phyloP scores from a whole-genome alignment of 2,113 vertebrate genomes.

The Ophthalmolycus amberensis region DNA sequence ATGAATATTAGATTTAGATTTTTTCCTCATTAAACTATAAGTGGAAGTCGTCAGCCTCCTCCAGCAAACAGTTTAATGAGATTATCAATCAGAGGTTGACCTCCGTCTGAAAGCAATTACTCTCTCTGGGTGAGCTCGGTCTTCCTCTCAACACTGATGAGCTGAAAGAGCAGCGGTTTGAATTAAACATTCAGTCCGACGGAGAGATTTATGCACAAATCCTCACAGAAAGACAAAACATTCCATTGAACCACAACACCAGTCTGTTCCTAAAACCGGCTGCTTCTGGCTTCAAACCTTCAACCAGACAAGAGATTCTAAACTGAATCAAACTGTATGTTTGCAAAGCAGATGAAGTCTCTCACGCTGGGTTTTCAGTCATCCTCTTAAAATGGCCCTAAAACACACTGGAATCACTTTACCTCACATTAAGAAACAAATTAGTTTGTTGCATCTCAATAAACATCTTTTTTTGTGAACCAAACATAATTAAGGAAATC shows the following conservation, averaged over 20 bases:
- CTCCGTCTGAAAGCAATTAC: neutral
- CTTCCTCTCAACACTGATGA: neutral
- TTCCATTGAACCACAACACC: too few relatives aligned
- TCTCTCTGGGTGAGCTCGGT: neutral
- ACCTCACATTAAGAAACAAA: neutral
- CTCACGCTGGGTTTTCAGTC: too few relatives aligned
- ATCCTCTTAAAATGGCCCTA: neutral
- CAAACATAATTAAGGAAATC: too few relatives aligned
- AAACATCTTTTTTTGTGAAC: too few relatives aligned
- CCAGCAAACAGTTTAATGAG: neutral
- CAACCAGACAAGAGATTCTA: too few relatives aligned
- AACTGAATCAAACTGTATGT: too few relatives aligned
- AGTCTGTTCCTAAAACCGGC: neutral
- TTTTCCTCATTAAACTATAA: neutral
- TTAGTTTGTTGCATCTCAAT: too few relatives aligned
- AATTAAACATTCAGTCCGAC: neutral
- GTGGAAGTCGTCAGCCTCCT: conserved; percentile 1
- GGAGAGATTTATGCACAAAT: neutral
- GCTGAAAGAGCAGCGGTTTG: neutral
- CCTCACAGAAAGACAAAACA: neutral
- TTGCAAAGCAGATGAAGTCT: too few relatives aligned
- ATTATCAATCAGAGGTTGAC: conserved; percentile 2
- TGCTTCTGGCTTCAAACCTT: too few relatives aligned
- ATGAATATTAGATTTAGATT: neutral
- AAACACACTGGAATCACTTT: neutral